Base-by-base conservation (phyloP, 2,797 vertebrate species). In the Presbytis comata region DNA sequence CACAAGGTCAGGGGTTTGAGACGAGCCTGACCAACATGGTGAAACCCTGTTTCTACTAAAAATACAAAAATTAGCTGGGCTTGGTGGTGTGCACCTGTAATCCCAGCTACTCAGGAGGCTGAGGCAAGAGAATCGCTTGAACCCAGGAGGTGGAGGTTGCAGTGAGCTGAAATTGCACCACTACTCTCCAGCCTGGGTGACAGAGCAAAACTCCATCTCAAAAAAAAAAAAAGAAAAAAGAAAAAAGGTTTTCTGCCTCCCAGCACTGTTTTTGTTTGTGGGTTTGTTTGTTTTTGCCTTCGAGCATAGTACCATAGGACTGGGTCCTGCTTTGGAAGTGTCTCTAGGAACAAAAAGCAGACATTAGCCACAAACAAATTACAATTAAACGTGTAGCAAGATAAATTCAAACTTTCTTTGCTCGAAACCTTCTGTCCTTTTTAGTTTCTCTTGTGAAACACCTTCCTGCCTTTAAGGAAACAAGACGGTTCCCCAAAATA, bases 321-420 rank as follows among this genome's bases (percentile, higher is more conserved):
- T 85, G 21, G 33, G 41, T 81, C 22, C 17, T 89, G 55, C 64
- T 81, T 92, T 59, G 8, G 59, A 90, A 93, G 81, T 70, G 17
- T 41, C 3, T 78, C 26, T 59, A 59, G 44, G 70, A 10, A 87
- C 8, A 24, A 78, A 41, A 93, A 79, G 1, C 5, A 84, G 41
- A n/a, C 83, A 14, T 17, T 64, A 94, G 36, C 22, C 79, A 92
- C 46, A 96, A 70, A 85, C 70, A 94, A 94, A 64, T 67, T 80
- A 96, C 17, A 39, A 81, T 80, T 89, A 89, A 85, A 89, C 59
- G 17, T 80, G 55, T 26, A 79, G 16, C 70, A 76, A 85, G 21
- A 92, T 76, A 67, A 95, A 78, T 76, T 70, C n/a, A 64, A 81
- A 61, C 14, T 19, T 64, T 84, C 22, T 70, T 91, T 95, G 28